Evolutionary conservation across 2,113 vertebrate species (phyloP).

Genomic region (Oxyruncus cristatus): DNA sequence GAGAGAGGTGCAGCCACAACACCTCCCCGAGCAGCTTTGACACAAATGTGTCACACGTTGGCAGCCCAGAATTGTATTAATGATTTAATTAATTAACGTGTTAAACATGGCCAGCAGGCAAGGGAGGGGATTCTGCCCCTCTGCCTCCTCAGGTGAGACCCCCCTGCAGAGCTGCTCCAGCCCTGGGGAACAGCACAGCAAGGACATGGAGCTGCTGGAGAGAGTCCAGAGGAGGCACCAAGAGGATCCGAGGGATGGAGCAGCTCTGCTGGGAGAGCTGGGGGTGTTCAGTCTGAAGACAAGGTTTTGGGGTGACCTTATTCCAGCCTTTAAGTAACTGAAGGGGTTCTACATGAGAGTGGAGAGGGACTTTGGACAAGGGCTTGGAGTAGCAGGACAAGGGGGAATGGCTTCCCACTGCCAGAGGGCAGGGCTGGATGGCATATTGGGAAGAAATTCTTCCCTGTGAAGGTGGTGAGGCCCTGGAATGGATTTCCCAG

Average conservation of each 20-base stretch:
- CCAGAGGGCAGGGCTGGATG: background rate
- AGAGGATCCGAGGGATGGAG: background rate
- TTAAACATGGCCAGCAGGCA: background rate
- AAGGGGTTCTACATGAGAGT: background rate
- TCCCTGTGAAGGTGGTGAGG: fast-evolving
- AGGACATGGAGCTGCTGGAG: background rate
- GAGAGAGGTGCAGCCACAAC: background rate
- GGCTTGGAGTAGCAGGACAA: no score
- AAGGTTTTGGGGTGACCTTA: no score
- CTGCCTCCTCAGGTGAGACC: background rate
- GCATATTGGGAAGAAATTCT: fast-evolving
- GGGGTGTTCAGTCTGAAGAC: background rate
- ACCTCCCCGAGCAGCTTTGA: background rate
- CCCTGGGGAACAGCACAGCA: background rate
- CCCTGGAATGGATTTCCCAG: background rate
- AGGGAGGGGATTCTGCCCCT: background rate
- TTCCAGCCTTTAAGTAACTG: fast-evolving
- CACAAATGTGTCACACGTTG: fast-evolving
- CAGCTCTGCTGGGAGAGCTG: background rate
- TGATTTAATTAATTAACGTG: no score
- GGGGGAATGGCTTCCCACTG: background rate
- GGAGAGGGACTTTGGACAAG: background rate
- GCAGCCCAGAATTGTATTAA: background rate
- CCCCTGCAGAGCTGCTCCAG: background rate
- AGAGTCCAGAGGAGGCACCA: background rate